phyloP scores from a whole-genome alignment of 2,888 invertebrate genomes.

The Mamestra brassicae region DNA sequence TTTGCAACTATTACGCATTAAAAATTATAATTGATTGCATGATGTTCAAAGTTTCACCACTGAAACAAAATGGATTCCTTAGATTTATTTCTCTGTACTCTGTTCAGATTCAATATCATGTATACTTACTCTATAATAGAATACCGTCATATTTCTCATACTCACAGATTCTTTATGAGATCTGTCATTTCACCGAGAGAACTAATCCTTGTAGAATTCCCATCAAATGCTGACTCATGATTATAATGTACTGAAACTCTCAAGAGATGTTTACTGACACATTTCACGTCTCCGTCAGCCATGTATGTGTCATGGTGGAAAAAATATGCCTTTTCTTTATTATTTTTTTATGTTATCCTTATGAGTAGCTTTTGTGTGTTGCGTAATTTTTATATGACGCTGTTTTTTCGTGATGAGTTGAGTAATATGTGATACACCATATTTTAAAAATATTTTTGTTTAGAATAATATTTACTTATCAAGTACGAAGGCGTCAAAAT shows the following conservation, averaged over 20 bases:
- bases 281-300: constrained; percentile 38
- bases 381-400: constrained; percentile 52
- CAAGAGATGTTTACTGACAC: constrained; percentile 58
- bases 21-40: too few species aligned
- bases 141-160: background rate
- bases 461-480: background rate
- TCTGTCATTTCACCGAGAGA: constrained; percentile 5
- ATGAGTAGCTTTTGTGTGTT: constrained; percentile 48
- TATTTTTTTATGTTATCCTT: constrained; percentile 57
- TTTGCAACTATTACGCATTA: background rate
- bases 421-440: background rate
- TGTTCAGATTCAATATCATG: too few species aligned
- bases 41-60: too few species aligned
- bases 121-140: too few species aligned
- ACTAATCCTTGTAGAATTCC: constrained; percentile 42
- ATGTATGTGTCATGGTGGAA: constrained; percentile 43
- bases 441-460: background rate
- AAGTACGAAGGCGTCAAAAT: background rate
- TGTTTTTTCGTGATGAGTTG: constrained; percentile 31
- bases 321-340: constrained; percentile 56
- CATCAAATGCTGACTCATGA: constrained; percentile 57
- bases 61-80: too few species aligned
- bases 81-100: too few species aligned
- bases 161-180: background rate
- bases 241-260: constrained; percentile 60